Evolutionary conservation across 2,888 invertebrate species (phyloP), one percentile per base, ranked within the genome.

Genomic region (Sipha maydis): DNA sequence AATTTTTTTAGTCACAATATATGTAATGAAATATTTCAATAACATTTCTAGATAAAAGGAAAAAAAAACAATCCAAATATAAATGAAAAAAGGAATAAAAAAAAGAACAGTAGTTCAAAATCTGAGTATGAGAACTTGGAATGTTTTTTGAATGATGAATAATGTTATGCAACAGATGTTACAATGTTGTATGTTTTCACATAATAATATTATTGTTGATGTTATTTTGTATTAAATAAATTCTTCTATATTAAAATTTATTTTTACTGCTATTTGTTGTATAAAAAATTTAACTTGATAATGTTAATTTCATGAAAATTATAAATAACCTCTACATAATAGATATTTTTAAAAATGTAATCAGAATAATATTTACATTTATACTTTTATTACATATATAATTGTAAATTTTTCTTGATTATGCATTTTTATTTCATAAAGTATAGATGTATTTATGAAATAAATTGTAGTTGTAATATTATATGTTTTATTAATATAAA

Each of bases 101-200:
- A 88, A 38, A 88, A 82, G 25, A 80, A 48, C 9, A 67, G 28
- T 61, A 61, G 34, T 82, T 48, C 75, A 41, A 80, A 88, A 88
- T 88, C 88, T n/a, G 82, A 88, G 9, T 67, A 82, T 82, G 88
- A 88, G 19, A 76, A 88, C 41, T 82, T 88, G 21, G 88, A 88
- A 82, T 69, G 61, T 75, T 88, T 88, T 67, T 28, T 88, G 9
- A 88, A 82, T 80, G 75, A 88, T 75, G 82, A 80, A 11, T 88
- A 61, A 82, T 75, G 5, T 86, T 28, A 4, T 71, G 28, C 78
- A 48, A 48, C 11, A 48, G 1, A 28, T 79, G 28, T 79, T 71
- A 11, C 31, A 77, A 73, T 25, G 34, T 78, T 77, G 17, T 85
- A 25, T 85, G 56, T 61, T 67, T 79, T 48, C 56, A 56, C 73